Base-by-base conservation (phyloP, 2,888 invertebrate genomes). In the Parthenolecanium corni region DNA sequence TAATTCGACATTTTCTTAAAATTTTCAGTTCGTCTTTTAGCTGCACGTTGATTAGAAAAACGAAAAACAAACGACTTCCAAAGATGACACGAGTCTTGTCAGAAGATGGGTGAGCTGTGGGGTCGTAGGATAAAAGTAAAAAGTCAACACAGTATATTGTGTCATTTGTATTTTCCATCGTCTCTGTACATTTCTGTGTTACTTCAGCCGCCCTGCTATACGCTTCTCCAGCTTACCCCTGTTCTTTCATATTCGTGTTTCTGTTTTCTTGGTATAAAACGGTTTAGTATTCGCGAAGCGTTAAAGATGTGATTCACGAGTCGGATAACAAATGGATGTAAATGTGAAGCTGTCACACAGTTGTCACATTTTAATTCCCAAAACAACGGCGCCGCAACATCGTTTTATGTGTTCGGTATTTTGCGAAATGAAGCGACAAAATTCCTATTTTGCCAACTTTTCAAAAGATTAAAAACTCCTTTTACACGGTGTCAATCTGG, bases 311-410 rank as follows among this genome's bases (percentile, higher is more conserved):
- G 61, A 61, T 61, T 61, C 61, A 61, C 61, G 61, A 61, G 61
- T 51, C 40, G 61, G 51, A 49, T 61, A 61, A 61, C 61, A 61
- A 61, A 61, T 61, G 61, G 61, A 61, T 61, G 61, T 51, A 61
- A 61, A 61, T 61, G 61, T 61, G 51, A 9, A 31, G 51, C 61
- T 61, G 61, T 61, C 61, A 61, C 61, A 61, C 61, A 51, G 61
- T 61, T 61, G 61, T 61, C 61, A 61, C 61, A 61, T 61, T 61
- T 61, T 61, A 61, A 61, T 61, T 61, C 61, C 61, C 61, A 61
- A 61, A 61, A 61, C 61, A 61, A 61, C 61, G 51, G 49, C 49
- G 51, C 61, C 61, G 61, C 61, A 61, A 61, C 51, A 40, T 42
- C 49, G 49, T 51, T 40, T 47, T 57, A 31, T 47, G 38, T 36